Evolutionary conservation across 2,113 vertebrate species (phyloP), one percentile per base, ranked within the genome.

Genomic region (Micromys minutus): DNA sequence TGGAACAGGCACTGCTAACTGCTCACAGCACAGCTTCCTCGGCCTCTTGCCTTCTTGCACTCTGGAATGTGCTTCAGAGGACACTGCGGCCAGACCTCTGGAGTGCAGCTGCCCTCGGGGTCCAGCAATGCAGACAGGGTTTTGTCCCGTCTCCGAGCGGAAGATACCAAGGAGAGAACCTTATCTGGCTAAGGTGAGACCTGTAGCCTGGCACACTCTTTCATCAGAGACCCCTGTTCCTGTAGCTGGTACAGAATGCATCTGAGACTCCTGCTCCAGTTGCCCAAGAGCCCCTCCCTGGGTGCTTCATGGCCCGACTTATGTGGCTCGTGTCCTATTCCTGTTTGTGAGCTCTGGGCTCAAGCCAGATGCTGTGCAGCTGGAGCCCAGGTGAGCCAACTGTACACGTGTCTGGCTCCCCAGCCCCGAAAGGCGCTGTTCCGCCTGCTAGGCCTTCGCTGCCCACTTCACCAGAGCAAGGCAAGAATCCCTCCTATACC

Each of bases 391-490:
- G n/a, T n/a, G 57, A 11, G 50, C 50, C 50, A 52, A 52, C 50
- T 52, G 50, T 52, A 11, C 50, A 52, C 50, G 50, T 52, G n/a
- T 63, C 2, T n/a, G 17, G 52, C 31, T 29, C 34, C 34, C 83
- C 59, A 0, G 12, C 45, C n/a, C 57, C 12, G 3, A 11, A 67
- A 19, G 26, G n/a, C 0, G 0, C 50, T 11, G 45, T 21, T 57
- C 39, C 29, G 16, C 55, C 39, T 45, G n/a, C 9, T 50, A 77
- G 74, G 52, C 57, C 39, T 34, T 65, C 29, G 17, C 57, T n/a
- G 45, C 39, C 57, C 15, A 16, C n/a, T 29, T 31, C 39, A 2
- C 26, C 45, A 12, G 45, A 45, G 29, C 31, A 15, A 61, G 52
- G 69, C n/a, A n/a, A 26, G 0, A 7, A 45, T 77, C 21, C 34